A percentile compares a stretch with the other conserved stretches of the same genome.
phyloP scores from a whole-genome alignment of 2,797 vertebrate species.

The Mormyrus hasselquistii region DNA sequence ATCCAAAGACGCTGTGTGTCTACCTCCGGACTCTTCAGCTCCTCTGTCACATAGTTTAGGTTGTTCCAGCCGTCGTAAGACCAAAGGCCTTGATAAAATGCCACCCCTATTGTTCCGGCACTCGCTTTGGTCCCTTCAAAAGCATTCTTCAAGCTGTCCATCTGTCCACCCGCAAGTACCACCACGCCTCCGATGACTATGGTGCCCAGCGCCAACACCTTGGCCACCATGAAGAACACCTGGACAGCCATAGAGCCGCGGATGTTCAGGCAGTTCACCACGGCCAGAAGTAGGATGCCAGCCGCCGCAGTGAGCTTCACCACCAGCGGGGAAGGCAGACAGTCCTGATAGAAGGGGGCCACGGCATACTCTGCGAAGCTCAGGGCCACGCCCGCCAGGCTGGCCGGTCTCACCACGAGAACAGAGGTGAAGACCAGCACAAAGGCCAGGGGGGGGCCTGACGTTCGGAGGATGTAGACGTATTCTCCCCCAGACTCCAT shows the following conservation, averaged over 20 bases:
- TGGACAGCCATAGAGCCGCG: conserved; percentile 63
- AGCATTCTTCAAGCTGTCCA: conserved; percentile 57
- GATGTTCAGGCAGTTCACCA: conserved; percentile 70
- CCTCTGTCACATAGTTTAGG: conserved; percentile 76
- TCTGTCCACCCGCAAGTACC: conserved; percentile 59
- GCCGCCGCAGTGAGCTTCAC: conserved; percentile 63
- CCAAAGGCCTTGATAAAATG: conserved; percentile 86
- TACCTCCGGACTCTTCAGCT: conserved; percentile 76
- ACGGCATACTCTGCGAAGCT: conserved; percentile 71
- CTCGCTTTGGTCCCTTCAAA: conserved; percentile 67
- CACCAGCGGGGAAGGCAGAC: conserved; percentile 53
- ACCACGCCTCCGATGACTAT: conserved; percentile 67
- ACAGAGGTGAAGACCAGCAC: conserved; percentile 68
- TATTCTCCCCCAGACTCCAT: conserved; percentile 80
- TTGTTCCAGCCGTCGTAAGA: conserved; percentile 84
- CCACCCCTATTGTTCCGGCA: conserved; percentile 62
- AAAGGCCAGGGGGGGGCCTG: conserved; percentile 72
- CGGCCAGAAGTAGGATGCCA: conserved; percentile 53
- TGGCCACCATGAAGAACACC: conserved; percentile 67
- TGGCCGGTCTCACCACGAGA: conserved; percentile 68
- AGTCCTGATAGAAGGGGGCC: conserved; percentile 70
- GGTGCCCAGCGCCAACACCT: conserved; percentile 65
- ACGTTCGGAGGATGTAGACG: conserved; percentile 74
- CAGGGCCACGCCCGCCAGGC: conserved; percentile 65
- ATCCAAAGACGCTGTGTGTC: conserved; percentile 26